Percentiles rank a stretch among this genome's conserved stretches.
Conservation (phyloP, 2,113 vertebrate species). For the Pipra filicauda region DNA sequence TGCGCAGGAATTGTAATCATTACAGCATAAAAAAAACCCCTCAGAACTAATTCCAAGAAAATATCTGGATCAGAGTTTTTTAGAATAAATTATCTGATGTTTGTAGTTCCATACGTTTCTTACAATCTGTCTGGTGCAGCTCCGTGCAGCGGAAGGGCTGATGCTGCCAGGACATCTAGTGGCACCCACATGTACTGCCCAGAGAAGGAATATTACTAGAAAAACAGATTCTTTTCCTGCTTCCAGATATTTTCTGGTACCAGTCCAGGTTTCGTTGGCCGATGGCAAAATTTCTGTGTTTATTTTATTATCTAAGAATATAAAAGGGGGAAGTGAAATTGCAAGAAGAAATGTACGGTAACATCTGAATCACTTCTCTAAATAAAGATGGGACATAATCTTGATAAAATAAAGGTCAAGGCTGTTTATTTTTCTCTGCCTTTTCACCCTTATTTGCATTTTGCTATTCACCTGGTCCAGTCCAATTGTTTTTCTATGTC, state of each 20-base stretch:
- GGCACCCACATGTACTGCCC: background rate
- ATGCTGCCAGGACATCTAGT: slow-evolving; percentile 57
- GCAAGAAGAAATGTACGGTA: background rate
- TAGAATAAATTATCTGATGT: background rate
- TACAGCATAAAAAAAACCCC: background rate
- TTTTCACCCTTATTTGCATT: background rate
- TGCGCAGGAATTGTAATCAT: background rate
- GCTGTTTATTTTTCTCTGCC: background rate
- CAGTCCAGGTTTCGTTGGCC: background rate
- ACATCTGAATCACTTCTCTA: background rate
- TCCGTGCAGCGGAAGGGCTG: background rate
- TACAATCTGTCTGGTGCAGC: fast-evolving
- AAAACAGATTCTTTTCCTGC: background rate
- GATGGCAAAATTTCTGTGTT: background rate
- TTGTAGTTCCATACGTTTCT: background rate
- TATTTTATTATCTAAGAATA: background rate
- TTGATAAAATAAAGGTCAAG: background rate
- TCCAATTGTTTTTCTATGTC: background rate
- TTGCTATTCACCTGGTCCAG: background rate
- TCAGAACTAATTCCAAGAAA: background rate
- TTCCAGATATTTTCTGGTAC: background rate
- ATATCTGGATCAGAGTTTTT: background rate
- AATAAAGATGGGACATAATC: background rate
- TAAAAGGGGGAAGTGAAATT: background rate
- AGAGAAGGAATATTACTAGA: background rate